Percentiles rank a stretch among this genome's conserved stretches.
Evolutionary conservation across 2,797 vertebrate species (phyloP).

Genomic region (Sebastes vulpes): DNA sequence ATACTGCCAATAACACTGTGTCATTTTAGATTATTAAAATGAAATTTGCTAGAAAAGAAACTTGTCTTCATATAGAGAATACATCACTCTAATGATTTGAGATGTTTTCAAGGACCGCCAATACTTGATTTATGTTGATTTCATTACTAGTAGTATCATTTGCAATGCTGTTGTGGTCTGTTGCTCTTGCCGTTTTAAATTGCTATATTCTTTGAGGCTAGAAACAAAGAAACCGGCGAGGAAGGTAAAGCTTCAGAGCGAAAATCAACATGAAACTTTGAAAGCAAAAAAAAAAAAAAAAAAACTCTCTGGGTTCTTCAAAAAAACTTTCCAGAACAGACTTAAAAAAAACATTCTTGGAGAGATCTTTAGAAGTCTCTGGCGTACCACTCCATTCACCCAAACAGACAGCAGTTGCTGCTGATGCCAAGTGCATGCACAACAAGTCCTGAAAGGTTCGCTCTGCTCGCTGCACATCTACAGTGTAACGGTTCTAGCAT

Average conservation of each 20-base stretch:
- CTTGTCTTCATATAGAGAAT: background rate
- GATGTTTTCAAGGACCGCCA: background rate
- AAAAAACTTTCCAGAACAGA: slow-evolving; percentile 49
- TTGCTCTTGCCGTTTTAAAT: slow-evolving; percentile 29
- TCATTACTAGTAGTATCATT: slow-evolving; percentile 15
- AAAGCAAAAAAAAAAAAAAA: slow-evolving; percentile 39
- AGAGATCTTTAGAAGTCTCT: slow-evolving; percentile 60
- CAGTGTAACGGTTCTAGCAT: slow-evolving; percentile 8
- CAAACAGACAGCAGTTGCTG: slow-evolving; percentile 49
- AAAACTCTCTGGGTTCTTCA: slow-evolving; percentile 36
- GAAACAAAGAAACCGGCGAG: slow-evolving; percentile 24
- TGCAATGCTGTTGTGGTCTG: slow-evolving; percentile 11
- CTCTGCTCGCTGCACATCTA: slow-evolving; percentile 12
- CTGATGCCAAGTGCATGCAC: slow-evolving; percentile 56
- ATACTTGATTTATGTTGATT: background rate
- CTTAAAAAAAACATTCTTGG: slow-evolving; percentile 41
- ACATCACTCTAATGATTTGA: background rate
- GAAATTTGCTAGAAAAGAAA: background rate
- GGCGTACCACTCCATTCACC: slow-evolving; percentile 33
- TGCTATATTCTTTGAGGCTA: slow-evolving; percentile 15
- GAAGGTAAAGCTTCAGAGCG: slow-evolving; percentile 23
- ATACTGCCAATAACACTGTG: background rate
- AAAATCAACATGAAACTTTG: slow-evolving; percentile 55
- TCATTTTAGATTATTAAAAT: slow-evolving; percentile 13
- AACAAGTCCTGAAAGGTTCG: slow-evolving; percentile 49